Evolutionary conservation across 2,888 invertebrate species (phyloP).

Genomic region (Phalangium opilio): DNA sequence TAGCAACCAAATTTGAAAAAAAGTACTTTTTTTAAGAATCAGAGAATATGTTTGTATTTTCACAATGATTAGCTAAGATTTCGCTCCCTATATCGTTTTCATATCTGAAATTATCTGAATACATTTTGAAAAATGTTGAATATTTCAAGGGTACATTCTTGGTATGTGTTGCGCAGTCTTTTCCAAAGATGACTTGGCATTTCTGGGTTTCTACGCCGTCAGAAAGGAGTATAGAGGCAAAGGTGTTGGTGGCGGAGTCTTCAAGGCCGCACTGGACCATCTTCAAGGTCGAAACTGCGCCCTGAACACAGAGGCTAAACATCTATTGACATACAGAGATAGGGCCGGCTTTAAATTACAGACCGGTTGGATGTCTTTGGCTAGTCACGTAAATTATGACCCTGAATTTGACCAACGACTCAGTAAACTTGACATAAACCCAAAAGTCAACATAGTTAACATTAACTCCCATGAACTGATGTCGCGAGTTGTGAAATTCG

Average conservation of each 20-base stretch:
- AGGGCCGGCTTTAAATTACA: slow-evolving; percentile 9
- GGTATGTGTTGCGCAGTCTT: slow-evolving; percentile 8
- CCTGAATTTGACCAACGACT: too few relatives aligned
- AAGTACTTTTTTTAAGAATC: too few relatives aligned
- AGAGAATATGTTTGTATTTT: too few relatives aligned
- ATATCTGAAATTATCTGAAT: too few relatives aligned
- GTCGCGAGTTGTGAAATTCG: slow-evolving; percentile 3
- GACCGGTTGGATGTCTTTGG: slow-evolving; percentile 5
- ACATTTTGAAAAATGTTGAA: too few relatives aligned
- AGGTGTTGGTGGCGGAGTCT: slow-evolving; percentile 16
- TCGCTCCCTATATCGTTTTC: too few relatives aligned
- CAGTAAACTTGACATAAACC: too few relatives aligned
- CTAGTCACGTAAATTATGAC: background rate
- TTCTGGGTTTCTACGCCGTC: slow-evolving; percentile 13
- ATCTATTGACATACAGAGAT: slow-evolving; percentile 18
- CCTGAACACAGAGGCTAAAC: slow-evolving; percentile 19
- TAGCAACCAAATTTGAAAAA: too few relatives aligned
- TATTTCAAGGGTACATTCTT: slow-evolving; percentile 1
- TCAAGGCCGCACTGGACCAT: slow-evolving; percentile 15
- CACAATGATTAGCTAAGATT: too few relatives aligned
- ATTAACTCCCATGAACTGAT: too few relatives aligned
- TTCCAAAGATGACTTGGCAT: slow-evolving; percentile 11
- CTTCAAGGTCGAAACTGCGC: slow-evolving; percentile 18
- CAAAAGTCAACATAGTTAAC: too few relatives aligned
- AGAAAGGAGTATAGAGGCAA: slow-evolving; percentile 9